A percentile compares a stretch with the other conserved stretches of the same genome.
Conservation (phyloP, 2,113 vertebrate genomes). For the Galemys pyrenaicus region DNA sequence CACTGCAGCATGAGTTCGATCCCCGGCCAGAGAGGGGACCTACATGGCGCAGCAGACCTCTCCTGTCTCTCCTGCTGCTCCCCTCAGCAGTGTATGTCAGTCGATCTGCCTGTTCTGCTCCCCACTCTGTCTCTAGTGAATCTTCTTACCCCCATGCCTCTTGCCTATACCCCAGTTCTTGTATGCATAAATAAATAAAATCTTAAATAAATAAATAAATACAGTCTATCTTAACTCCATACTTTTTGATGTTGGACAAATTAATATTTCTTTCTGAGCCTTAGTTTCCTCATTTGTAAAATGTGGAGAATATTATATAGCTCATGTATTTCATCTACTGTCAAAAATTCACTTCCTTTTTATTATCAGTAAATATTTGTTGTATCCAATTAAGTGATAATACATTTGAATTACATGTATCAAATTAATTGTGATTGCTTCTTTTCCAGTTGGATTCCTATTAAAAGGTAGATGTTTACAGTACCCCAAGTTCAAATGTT, state of each 20-base stretch:
- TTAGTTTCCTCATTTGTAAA: not conserved
- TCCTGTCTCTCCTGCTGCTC: no score
- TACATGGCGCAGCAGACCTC: no score
- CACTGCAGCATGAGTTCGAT: no score
- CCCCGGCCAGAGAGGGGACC: no score
- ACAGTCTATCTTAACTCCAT: not conserved
- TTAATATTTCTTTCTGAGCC: not conserved
- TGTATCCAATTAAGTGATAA: not conserved
- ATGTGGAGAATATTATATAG: not conserved
- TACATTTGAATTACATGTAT: not conserved
- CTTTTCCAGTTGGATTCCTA: not conserved
- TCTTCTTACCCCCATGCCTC: no score
- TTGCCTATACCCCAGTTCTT: no score
- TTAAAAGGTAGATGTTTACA: not conserved
- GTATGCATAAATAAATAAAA: no score
- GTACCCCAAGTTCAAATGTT: not conserved
- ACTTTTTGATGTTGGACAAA: not conserved
- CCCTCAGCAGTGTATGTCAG: no score
- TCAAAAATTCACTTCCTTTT: conserved; percentile 11
- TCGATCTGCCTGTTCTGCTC: no score
- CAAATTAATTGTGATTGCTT: not conserved
- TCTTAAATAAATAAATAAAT: no score
- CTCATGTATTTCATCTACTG: not conserved
- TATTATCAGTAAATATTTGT: not conserved
- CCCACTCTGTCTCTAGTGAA: no score